phyloP scores from a whole-genome alignment of 2,797 vertebrate genomes.

The Urocyon cinereoargenteus region DNA sequence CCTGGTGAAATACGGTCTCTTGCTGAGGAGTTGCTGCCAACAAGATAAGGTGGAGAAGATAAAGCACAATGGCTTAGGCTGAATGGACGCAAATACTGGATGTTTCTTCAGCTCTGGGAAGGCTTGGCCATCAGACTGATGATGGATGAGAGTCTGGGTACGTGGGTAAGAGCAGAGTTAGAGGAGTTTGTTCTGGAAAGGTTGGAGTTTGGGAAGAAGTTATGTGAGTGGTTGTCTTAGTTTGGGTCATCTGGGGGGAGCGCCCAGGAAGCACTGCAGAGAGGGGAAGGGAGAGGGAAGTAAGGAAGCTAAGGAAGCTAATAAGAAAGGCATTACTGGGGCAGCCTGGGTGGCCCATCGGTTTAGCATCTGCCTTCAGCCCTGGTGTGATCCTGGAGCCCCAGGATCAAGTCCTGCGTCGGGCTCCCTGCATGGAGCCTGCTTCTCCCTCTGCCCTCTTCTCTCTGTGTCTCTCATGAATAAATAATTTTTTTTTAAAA shows the following conservation, averaged over 20 bases:
- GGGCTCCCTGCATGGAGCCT: no score
- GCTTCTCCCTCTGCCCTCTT: no score
- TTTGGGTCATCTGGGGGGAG: background rate
- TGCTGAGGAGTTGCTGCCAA: background rate
- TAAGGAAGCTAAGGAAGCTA: background rate
- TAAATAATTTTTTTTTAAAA: no score
- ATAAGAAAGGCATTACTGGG: background rate
- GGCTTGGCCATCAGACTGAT: background rate
- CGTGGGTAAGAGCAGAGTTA: background rate
- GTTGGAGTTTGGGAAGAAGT: background rate
- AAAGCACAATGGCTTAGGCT: background rate
- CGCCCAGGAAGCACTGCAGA: background rate
- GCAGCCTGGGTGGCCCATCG: no score
- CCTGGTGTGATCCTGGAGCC: no score
- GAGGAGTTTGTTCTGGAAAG: background rate
- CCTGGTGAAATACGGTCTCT: conserved; percentile 38
- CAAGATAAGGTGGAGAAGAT: background rate
- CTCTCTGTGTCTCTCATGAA: no score
- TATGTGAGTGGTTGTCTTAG: background rate
- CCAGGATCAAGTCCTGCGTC: no score
- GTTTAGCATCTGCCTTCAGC: no score
- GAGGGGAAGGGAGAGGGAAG: background rate
- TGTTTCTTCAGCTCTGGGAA: background rate
- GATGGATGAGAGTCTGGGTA: background rate
- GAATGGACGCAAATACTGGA: background rate